Conservation (phyloP, 1,140 invertebrate genomes). For the Camponotus pennsylvanicus region DNA sequence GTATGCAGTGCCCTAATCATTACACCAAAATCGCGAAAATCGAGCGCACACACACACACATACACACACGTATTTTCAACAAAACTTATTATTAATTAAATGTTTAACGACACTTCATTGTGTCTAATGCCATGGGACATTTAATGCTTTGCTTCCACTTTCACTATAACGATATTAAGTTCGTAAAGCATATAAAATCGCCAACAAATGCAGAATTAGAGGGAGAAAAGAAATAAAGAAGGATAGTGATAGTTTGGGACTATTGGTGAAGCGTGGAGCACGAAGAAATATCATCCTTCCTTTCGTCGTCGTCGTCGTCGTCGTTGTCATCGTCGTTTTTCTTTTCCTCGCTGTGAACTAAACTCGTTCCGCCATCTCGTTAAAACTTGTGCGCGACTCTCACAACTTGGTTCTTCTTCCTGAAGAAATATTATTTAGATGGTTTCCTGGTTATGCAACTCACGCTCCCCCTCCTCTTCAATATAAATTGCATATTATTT, state of each 20-base stretch:
- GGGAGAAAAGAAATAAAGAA: conserved; percentile 14
- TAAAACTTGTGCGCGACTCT: conserved; percentile 79
- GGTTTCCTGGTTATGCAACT: conserved; percentile 71
- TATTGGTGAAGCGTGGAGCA: conserved; percentile 13
- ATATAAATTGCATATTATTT: conserved; percentile 56
- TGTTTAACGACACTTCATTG: neutral
- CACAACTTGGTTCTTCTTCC: conserved; percentile 71
- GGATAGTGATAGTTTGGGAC: neutral
- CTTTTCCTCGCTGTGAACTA: conserved; percentile 67
- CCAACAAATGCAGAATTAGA: conserved; percentile 31
- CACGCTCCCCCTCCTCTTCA: conserved; percentile 1
- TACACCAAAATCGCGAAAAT: neutral
- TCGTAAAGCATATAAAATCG: conserved; percentile 16
- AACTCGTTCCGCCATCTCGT: conserved; percentile 80
- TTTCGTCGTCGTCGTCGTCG: conserved; percentile 14
- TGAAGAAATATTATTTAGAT: conserved; percentile 82
- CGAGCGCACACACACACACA: neutral
- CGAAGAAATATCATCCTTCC: conserved; percentile 63
- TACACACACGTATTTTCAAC: too few species aligned
- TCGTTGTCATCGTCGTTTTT: conserved; percentile 56
- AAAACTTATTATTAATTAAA: conserved; percentile 26
- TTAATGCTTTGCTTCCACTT: neutral
- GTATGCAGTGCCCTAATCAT: neutral
- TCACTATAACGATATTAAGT: conserved; percentile 15
- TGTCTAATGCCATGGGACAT: neutral